A percentile compares a stretch with the other conserved stretches of the same genome.
These are phyloP conservation scores for Pharmacophagus antenor DNA, from an alignment of 2,888 invertebrate species.

Conservation along the genomic window DNA sequence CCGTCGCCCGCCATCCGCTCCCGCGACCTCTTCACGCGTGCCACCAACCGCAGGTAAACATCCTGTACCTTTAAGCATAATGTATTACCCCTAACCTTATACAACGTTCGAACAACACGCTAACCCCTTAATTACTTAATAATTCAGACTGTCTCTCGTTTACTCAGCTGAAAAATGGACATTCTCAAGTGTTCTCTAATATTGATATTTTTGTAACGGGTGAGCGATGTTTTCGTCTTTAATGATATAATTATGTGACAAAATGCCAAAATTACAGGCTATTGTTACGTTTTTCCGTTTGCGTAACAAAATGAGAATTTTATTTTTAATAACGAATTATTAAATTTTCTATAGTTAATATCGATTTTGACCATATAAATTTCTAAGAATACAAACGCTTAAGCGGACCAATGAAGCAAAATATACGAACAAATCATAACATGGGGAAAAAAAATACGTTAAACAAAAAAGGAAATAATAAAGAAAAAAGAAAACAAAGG, in stretches of 20 bases:
- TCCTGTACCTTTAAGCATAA: constrained; percentile 35
- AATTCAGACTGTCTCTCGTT: constrained; percentile 10
- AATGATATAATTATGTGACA: constrained; percentile 35
- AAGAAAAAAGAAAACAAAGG: constrained; percentile 21
- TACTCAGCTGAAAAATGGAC: constrained; percentile 36
- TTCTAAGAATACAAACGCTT: background rate
- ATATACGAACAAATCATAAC: constrained; percentile 21
- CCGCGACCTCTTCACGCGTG: constrained; percentile 48
- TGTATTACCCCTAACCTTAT: constrained; percentile 35
- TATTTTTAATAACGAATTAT: background rate
- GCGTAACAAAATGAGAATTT: background rate
- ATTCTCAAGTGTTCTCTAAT: constrained; percentile 36
- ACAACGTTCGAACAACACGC: constrained; percentile 36
- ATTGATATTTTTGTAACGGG: constrained; percentile 37
- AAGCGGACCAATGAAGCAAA: constrained; percentile 2
- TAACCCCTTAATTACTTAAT: constrained; percentile 4
- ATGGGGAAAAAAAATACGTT: constrained; percentile 6
- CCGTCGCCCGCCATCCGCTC: constrained; percentile 48
- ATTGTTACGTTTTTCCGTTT: constrained; percentile 9
- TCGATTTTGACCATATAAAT: too few relatives aligned
- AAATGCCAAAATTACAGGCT: constrained; percentile 23
- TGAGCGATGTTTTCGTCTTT: constrained; percentile 32
- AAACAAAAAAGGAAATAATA: constrained; percentile 1
- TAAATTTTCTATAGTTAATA: too few relatives aligned
- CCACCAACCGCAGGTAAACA: constrained; percentile 68